These are phyloP conservation scores for Pantherophis guttatus DNA, from an alignment of 2,113 vertebrate genomes.

Conservation along the genomic window DNA sequence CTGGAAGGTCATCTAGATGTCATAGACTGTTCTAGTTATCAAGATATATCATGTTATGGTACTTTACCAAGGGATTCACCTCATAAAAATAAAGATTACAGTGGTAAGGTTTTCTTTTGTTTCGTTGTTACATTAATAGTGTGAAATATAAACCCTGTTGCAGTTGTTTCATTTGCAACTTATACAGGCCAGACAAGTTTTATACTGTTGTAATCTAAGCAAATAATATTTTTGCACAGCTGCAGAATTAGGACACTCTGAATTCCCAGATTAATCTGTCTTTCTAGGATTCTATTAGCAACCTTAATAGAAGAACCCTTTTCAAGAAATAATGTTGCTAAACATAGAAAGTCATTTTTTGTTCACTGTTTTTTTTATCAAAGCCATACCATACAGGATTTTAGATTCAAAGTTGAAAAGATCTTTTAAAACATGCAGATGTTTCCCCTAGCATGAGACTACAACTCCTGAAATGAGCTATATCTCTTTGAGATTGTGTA, in stretches of 20 bases:
- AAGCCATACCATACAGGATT: neutral
- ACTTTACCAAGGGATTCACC: slow-evolving; percentile 80
- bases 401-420: neutral
- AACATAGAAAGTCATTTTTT: neutral
- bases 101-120: slow-evolving; percentile 47
- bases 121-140: fast-evolving
- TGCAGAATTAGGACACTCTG: neutral
- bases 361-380: neutral
- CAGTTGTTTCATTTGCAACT: neutral
- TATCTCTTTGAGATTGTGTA: neutral
- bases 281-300: neutral
- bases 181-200: neutral
- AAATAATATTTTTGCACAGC: neutral
- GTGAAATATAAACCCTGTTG: neutral
- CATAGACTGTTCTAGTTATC: slow-evolving; percentile 76
- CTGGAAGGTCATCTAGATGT: slow-evolving; percentile 81
- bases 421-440: neutral
- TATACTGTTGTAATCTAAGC: neutral
- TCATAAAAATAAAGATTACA: slow-evolving; percentile 81
- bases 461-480: neutral
- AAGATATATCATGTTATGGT: slow-evolving; percentile 79
- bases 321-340: neutral
- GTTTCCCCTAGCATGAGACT: neutral
- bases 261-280: neutral
- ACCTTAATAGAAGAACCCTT: neutral